Evolutionary conservation across 1,140 invertebrate species (phyloP).

Genomic region (Diorhabda sublineata): DNA sequence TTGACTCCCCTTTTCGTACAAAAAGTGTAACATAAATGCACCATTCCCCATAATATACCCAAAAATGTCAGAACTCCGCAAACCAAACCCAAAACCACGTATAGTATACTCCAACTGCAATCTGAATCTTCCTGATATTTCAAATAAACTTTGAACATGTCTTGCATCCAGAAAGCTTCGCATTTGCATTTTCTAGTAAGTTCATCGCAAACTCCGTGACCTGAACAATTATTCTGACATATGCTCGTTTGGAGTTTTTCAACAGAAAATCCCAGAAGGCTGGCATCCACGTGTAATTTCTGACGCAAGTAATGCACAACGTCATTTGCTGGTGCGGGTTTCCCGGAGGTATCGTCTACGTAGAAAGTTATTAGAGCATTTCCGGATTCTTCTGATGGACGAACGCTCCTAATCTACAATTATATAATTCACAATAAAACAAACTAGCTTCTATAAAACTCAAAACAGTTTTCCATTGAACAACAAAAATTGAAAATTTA

Average conservation of each 20-base stretch:
- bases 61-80: conserved; percentile 60
- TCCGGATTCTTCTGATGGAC: conserved; percentile 48
- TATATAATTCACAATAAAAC: neutral
- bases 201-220: conserved; percentile 84
- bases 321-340: conserved; percentile 39
- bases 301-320: conserved; percentile 53
- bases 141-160: conserved; percentile 57
- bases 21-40: conserved; percentile 62
- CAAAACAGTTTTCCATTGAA: no score
- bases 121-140: conserved; percentile 61
- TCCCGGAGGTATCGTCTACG: conserved; percentile 45
- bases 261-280: conserved; percentile 70
- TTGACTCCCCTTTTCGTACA: conserved; percentile 50
- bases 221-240: conserved; percentile 91
- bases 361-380: conserved; percentile 61
- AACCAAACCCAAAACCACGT: conserved; percentile 74
- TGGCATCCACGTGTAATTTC: conserved; percentile 65
- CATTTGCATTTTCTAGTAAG: conserved; percentile 80
- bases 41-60: conserved; percentile 64
- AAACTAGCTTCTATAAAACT: no score
- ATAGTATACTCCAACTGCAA: conserved; percentile 87
- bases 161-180: conserved; percentile 92
- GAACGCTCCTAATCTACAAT: conserved; percentile 41
- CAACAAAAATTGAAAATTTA: no score
- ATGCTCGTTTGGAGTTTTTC: conserved; percentile 72